Percentiles rank a stretch among this genome's conserved stretches.
phyloP scores from a whole-genome alignment of 2,113 vertebrate genomes.

The Tupaia tana region DNA sequence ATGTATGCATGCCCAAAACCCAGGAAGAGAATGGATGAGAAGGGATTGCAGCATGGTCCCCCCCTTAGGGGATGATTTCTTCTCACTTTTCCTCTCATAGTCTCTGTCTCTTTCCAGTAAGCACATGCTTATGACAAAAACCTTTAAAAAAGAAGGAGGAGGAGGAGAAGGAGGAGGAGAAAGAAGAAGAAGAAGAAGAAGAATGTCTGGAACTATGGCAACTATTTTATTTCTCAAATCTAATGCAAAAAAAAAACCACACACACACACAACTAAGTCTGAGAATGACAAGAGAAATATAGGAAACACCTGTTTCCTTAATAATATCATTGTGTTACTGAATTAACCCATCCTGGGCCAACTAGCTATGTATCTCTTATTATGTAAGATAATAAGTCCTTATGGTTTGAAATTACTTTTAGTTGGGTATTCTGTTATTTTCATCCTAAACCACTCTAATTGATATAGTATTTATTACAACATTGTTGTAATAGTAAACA shows the following conservation, averaged over 20 bases:
- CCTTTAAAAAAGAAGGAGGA: no score
- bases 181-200: no score
- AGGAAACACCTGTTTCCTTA: not conserved
- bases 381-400: not conserved
- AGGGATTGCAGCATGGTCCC: no score
- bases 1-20: no score
- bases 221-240: not conserved
- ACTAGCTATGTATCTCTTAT: not conserved
- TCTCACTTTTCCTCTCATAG: no score
- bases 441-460: not conserved
- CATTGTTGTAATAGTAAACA: not conserved
- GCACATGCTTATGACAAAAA: no score
- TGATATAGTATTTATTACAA: not conserved
- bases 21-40: no score
- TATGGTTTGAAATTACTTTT: not conserved
- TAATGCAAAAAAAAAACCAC: not conserved
- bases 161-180: no score
- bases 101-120: no score
- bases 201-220: not conserved
- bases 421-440: conserved; percentile 3
- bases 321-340: not conserved
- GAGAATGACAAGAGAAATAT: not conserved
- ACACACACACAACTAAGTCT: not conserved
- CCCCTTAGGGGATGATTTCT: no score
- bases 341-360: not conserved